Conservation (phyloP, 2,888 invertebrate genomes). For the Amorpha juglandis region DNA sequence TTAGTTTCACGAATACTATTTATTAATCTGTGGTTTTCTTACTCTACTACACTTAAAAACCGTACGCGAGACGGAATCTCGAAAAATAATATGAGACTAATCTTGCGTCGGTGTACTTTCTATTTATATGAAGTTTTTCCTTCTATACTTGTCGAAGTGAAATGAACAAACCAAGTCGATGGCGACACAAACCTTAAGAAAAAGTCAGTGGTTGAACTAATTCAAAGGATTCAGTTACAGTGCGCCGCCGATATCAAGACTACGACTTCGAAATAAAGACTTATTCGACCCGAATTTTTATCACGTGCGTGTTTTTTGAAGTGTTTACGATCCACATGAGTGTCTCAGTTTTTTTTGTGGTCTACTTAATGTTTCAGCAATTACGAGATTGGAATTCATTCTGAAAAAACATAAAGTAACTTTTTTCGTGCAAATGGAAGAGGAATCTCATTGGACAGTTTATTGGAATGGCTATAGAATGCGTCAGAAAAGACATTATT, state of each 20-base stretch:
- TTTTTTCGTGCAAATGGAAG: not conserved
- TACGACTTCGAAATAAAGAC: constrained; percentile 16
- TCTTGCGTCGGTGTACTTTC: not conserved
- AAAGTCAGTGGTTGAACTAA: not conserved
- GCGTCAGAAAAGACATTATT: constrained; percentile 6
- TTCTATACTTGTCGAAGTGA: not conserved
- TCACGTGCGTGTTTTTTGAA: constrained; percentile 19
- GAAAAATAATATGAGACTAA: not conserved
- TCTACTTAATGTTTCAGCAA: not conserved
- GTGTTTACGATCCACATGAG: constrained; percentile 22
- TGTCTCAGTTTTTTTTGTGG: constrained; percentile 12
- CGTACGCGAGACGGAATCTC: constrained; percentile 2
- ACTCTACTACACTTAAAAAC: not conserved
- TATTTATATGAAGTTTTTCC: not conserved
- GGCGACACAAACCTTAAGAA: constrained; percentile 9
- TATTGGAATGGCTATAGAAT: not conserved
- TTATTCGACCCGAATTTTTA: constrained; percentile 20
- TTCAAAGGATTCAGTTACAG: constrained; percentile 4
- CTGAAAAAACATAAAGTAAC: not conserved
- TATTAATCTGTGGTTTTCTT: not conserved
- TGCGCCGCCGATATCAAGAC: constrained; percentile 16
- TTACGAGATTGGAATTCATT: constrained; percentile 9
- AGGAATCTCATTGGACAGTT: not conserved
- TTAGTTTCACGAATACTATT: not conserved
- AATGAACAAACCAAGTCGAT: not conserved